Percentiles rank a stretch among this genome's conserved stretches.
These are phyloP conservation scores for Diachasmimorpha longicaudata DNA, from an alignment of 1,140 invertebrate species.

Conservation along the genomic window DNA sequence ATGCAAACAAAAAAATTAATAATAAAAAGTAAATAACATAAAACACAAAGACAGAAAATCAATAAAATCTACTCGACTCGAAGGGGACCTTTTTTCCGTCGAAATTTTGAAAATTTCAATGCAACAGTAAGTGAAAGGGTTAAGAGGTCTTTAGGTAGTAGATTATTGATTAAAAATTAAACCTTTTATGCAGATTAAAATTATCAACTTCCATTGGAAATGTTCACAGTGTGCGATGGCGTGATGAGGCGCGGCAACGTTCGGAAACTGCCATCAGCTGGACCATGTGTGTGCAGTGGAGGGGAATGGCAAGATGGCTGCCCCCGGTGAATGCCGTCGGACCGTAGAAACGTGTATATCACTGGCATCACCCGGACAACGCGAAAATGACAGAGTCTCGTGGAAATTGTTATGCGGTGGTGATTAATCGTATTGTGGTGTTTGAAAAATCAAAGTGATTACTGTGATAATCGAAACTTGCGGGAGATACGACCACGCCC, in stretches of 20 bases:
- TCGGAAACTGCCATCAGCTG: conserved; percentile 10
- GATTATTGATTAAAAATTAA: background rate
- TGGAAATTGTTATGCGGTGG: background rate
- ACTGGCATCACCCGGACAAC: background rate
- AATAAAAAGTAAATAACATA: background rate
- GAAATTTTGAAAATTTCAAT: background rate
- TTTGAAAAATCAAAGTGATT: conserved; percentile 28
- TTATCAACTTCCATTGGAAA: background rate
- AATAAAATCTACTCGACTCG: background rate
- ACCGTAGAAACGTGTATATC: background rate
- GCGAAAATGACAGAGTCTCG: background rate
- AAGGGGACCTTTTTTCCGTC: background rate
- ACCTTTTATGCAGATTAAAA: background rate
- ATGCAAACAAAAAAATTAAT: background rate
- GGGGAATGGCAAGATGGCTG: conserved; percentile 23
- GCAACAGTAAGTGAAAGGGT: background rate
- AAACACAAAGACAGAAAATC: background rate
- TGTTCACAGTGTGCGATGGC: background rate
- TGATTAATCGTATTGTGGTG: background rate
- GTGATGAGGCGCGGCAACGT: conserved; percentile 17
- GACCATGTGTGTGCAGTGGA: background rate
- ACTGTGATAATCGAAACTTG: background rate
- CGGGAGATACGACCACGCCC: conserved; percentile 50
- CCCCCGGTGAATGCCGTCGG: conserved; percentile 29
- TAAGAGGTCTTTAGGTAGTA: background rate